Base-by-base conservation (phyloP, 2,888 invertebrate species). In the Drosophila yooni region DNA sequence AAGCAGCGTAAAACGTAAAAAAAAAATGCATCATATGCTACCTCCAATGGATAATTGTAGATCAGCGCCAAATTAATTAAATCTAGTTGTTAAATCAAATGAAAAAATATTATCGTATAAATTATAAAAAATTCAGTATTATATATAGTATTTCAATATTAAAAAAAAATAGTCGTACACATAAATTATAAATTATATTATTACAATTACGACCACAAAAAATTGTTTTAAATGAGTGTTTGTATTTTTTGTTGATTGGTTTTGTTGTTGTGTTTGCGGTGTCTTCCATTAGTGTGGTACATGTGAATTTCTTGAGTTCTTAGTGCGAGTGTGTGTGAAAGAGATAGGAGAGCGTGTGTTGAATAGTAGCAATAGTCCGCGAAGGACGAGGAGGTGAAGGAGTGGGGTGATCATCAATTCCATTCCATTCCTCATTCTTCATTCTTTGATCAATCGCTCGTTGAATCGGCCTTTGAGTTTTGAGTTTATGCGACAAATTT, bases 111-210 rank as follows among this genome's bases (percentile, higher is more conserved):
- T 84, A 84, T 76, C 80, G 50, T 83, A 88, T 89, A 89, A 89
- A 85, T 85, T 89, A 85, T 89, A 85, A 81, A 87, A 84, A 89
- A 88, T 79, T 79, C 82, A 81, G 82, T 87, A 79, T 81, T 79
- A 83, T 74, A 81, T 82, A 78, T 87, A 83, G 82, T 83, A 81
- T 70, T 66, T 64, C 46, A 25, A 46, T 46, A 46, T 43, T 34
- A 63, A 62, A 72, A 89, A 84, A 83, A 88, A 86, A 83, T 68
- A 50, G 75, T 77, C 76, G 70, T 88, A 89, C 85, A 85, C 77
- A 85, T 85, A 85, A 87, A 89, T 83, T 85, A 89, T 89, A 89
- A 85, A 85, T 89, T 89, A 85, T 87, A 87, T 89, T 81, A 89
- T 86, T 89, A 89, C 82, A 87, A 77, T 89, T 89, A 80, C 85